These are phyloP conservation scores for Coelinius sp. DNA, from an alignment of 2,888 invertebrate genomes.

Conservation along the genomic window DNA sequence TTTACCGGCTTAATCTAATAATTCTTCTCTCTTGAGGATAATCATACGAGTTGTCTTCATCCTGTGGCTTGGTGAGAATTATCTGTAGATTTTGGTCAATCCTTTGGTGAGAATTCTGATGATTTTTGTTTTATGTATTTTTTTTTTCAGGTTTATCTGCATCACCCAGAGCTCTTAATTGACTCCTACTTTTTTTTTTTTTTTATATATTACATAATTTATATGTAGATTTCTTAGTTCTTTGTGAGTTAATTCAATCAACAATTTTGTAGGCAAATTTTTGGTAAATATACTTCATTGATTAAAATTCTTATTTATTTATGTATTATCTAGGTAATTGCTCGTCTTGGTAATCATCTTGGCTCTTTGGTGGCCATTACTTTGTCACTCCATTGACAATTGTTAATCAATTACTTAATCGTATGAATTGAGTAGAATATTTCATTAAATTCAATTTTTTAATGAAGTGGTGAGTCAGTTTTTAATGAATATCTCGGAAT, in stretches of 20 bases:
- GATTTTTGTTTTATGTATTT: no score
- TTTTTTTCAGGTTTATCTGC: neutral
- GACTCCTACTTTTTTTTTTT: no score
- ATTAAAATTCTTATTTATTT: neutral
- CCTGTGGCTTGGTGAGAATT: no score
- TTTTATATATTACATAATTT: no score
- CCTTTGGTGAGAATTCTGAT: no score
- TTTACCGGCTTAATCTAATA: neutral
- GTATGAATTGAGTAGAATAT: neutral
- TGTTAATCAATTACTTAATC: neutral
- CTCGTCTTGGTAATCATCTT: neutral
- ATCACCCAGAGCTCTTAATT: neutral
- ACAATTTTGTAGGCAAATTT: neutral
- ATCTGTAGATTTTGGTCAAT: no score
- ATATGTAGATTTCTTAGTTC: neutral
- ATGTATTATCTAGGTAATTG: neutral
- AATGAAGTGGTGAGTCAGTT: neutral
- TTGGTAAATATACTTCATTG: neutral
- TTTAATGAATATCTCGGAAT: no score
- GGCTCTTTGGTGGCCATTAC: neutral
- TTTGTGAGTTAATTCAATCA: neutral
- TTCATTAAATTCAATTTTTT: neutral
- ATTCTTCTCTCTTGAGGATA: neutral
- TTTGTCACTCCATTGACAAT: neutral
- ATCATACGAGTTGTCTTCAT: no score